phyloP scores from a whole-genome alignment of 2,888 invertebrate genomes.

The Eubasilissa splendida region DNA sequence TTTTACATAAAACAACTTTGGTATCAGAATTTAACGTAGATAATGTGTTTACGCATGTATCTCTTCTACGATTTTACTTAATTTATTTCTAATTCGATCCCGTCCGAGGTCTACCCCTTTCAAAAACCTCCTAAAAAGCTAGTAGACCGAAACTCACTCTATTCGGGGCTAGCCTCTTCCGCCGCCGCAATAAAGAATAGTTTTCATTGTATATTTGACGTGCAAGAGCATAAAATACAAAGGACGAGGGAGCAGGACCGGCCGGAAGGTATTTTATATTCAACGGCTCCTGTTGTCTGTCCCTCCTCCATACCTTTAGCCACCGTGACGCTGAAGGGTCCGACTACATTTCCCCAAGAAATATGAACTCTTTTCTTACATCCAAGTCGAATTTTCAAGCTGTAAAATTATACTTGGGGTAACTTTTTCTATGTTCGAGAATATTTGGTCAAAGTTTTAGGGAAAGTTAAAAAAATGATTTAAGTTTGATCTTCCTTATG shows the following conservation, averaged over 20 bases:
- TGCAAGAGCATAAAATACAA: constrained; percentile 52
- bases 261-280: constrained; percentile 50
- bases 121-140: constrained; percentile 33
- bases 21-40: too few species aligned
- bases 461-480: background rate
- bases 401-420: background rate
- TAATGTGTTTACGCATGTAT: too few species aligned
- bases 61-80: too few species aligned
- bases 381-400: constrained; percentile 19
- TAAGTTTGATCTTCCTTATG: background rate
- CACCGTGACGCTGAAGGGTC: constrained; percentile 8
- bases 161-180: constrained; percentile 44
- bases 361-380: constrained; percentile 24
- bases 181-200: constrained; percentile 49
- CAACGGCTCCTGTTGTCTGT: constrained; percentile 35
- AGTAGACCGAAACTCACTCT: constrained; percentile 32
- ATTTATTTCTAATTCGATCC: background rate
- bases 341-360: constrained; percentile 9
- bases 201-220: constrained; percentile 54
- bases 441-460: background rate
- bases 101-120: constrained; percentile 16
- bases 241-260: constrained; percentile 33
- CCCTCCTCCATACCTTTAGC: constrained; percentile 6
- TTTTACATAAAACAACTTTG: too few species aligned
- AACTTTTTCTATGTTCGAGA: background rate